Evolutionary conservation across 1,140 invertebrate genomes (phyloP).

Genomic region (Globodera ellingtonae): DNA sequence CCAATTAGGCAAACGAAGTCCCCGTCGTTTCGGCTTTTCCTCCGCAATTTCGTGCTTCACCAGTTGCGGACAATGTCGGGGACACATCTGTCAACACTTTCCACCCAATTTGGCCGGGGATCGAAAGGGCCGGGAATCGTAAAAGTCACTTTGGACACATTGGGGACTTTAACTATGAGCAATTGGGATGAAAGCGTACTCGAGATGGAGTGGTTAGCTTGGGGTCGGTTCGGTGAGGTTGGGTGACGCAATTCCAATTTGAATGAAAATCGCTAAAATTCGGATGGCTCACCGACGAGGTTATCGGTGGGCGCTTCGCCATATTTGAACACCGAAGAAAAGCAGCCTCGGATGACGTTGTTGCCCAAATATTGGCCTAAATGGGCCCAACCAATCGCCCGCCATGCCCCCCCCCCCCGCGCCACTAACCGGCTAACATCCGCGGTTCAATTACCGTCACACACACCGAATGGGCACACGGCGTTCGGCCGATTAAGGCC

Average conservation of each 20-base stretch:
- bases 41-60: background rate
- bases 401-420: background rate
- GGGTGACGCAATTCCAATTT: background rate
- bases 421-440: constrained; percentile 52
- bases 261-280: background rate
- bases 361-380: constrained; percentile 58
- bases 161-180: background rate
- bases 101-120: background rate
- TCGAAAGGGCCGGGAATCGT: background rate
- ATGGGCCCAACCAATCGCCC: constrained; percentile 11
- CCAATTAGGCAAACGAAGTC: constrained; percentile 1
- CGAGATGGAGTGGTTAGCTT: background rate
- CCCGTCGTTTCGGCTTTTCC: no score
- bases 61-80: background rate
- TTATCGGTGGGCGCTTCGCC: constrained; percentile 47
- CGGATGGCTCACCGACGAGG: constrained; percentile 38
- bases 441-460: constrained; percentile 59
- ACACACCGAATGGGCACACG: constrained; percentile 59
- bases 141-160: background rate
- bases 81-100: background rate
- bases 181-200: background rate
- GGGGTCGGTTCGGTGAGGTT: background rate
- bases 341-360: constrained; percentile 59
- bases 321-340: constrained; percentile 58
- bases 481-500: constrained; percentile 48